Base-by-base conservation (phyloP, 2,113 vertebrate species). In the Sterna hirundo region DNA sequence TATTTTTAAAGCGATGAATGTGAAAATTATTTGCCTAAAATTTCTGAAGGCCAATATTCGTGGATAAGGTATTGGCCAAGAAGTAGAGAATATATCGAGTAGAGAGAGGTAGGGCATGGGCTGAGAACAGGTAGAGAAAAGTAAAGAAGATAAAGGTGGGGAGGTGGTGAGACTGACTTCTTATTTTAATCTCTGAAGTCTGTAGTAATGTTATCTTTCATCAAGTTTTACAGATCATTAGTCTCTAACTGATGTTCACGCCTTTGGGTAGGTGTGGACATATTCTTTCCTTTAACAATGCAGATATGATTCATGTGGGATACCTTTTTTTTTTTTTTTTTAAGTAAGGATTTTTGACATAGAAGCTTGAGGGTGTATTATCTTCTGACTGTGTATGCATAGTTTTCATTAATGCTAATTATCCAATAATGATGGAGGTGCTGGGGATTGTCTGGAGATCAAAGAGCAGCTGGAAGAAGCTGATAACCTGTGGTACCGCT, bases 401-500 rank as follows among this genome's bases (percentile, higher is more conserved):
- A 93, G 26, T 61, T 94, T 96, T 95, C 75, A 93, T 95, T 94
- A 93, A 77, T 95, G 83, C 32, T 96, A 96, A 96, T 97, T 94
- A 97, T 83, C 36, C 44, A 90, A 66, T 81, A 97, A 93, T 94
- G 69, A 75, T 96, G 90, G 96, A 93, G 83, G 85, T 93, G 76
- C 86, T 96, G 81, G 55, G 66, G 80, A 96, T 90, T 98, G 94
- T 94, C 91, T 96, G 85, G 95, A 95, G 97, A 98, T 98, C 97
- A 97, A 98, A 97, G 93, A 96, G 75, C 87, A 96, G 75, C 83
- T 88, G 96, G 92, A 70, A 93, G 86, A 85, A 97, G 86, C 95
- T 98, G 97, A 98, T 98, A 98, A 97, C 97, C 96, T 95, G 95
- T 97, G 95, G 84, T 96, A 83, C 69, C 92, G 94, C 93, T 87